Percentiles rank a stretch among this genome's conserved stretches.
phyloP scores from a whole-genome alignment of 2,888 invertebrate genomes.

The Drosophila paracracens region DNA sequence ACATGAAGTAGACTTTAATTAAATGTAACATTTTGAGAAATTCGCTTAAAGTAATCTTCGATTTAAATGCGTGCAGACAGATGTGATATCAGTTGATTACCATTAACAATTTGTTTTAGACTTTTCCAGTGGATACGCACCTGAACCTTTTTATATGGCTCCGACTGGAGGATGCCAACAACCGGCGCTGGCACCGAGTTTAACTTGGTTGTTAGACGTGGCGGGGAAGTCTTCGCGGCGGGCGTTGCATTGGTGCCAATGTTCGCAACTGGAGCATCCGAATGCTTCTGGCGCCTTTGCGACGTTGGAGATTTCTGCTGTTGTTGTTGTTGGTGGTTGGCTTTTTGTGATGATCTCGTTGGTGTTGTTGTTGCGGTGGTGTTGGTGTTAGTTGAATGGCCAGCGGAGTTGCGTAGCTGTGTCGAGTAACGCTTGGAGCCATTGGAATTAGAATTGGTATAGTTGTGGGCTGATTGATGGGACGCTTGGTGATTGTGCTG shows the following conservation, averaged over 20 bases:
- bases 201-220: constrained; percentile 47
- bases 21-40: not conserved
- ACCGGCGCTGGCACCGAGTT: constrained; percentile 49
- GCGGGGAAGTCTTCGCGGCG: constrained; percentile 38
- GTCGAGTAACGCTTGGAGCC: constrained; percentile 4
- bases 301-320: constrained; percentile 46
- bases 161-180: constrained; percentile 61
- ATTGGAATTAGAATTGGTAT: constrained; percentile 11
- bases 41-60: not conserved
- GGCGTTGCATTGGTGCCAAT: constrained; percentile 30
- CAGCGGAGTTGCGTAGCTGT: constrained; percentile 48
- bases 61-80: not conserved
- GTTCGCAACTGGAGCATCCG: constrained; percentile 40
- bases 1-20: not conserved
- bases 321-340: constrained; percentile 19
- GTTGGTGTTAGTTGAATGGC: constrained; percentile 19
- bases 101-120: not conserved
- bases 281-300: constrained; percentile 31
- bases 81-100: not conserved
- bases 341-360: constrained; percentile 1
- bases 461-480: constrained; percentile 24
- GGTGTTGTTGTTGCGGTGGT: constrained; percentile 7
- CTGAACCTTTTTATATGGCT: constrained; percentile 77
- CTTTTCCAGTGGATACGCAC: constrained; percentile 43
- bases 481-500: constrained; percentile 63